These are phyloP conservation scores for Oreochromis tanganicae DNA, from an alignment of 2,113 vertebrate genomes.

Conservation along the genomic window DNA sequence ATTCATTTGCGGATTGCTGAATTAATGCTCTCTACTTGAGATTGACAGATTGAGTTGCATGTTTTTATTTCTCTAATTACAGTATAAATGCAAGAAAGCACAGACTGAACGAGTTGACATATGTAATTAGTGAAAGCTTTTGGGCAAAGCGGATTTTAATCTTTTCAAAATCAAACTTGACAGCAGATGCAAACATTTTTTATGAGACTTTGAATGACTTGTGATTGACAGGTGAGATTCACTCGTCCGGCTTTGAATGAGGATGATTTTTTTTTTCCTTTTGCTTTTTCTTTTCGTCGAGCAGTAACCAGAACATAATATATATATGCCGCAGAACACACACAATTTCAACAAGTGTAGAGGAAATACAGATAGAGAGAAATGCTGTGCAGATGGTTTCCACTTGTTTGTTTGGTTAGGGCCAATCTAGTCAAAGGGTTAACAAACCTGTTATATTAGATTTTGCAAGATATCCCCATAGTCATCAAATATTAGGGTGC, in stretches of 20 bases:
- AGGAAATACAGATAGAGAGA: not conserved
- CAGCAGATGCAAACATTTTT: not conserved
- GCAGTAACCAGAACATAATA: not conserved
- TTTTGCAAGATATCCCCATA: not conserved
- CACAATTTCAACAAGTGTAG: not conserved
- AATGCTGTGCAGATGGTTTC: not conserved
- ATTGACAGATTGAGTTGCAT: not conserved
- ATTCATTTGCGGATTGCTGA: not conserved
- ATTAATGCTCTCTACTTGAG: not conserved
- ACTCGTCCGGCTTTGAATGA: not conserved
- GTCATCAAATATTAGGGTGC: not conserved
- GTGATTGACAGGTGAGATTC: not conserved
- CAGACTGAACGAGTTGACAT: not conserved
- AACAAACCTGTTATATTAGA: conserved; percentile 7
- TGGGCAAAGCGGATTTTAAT: not conserved
- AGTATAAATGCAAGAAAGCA: not conserved
- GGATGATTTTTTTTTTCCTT: not conserved
- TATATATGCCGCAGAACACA: not conserved
- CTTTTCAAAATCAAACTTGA: not conserved
- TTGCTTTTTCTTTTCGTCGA: not conserved
- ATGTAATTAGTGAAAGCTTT: not conserved
- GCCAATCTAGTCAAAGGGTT: not conserved
- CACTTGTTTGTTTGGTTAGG: not conserved
- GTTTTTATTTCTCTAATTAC: not conserved
- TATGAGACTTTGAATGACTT: not conserved